Evolutionary conservation across 2,113 vertebrate species (phyloP).

Genomic region (Anas platyrhynchos): DNA sequence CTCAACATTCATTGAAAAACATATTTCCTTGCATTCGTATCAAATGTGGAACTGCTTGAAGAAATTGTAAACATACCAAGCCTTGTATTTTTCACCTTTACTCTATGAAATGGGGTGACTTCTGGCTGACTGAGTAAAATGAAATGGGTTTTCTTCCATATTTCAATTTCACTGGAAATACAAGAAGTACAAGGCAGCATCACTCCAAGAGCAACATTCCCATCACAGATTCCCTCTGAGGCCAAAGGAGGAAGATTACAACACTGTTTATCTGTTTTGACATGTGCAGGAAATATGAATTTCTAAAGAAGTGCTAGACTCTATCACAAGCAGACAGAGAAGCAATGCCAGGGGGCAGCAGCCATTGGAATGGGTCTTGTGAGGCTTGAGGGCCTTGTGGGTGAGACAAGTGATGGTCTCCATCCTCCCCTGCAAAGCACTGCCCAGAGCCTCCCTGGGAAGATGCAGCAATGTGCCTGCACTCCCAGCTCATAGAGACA

Average conservation of each 20-base stretch:
- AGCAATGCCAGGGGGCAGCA: background rate
- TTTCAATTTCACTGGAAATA: background rate
- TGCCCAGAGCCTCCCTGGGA: background rate
- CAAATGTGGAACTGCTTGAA: background rate
- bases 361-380: background rate
- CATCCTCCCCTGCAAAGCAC: fast-evolving
- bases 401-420: background rate
- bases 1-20: fast-evolving
- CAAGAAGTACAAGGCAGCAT: background rate
- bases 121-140: background rate
- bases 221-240: background rate
- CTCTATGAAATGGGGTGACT: background rate
- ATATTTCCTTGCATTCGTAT: background rate
- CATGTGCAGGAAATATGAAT: fast-evolving
- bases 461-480: background rate
- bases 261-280: background rate
- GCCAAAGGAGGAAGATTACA: background rate
- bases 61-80: background rate
- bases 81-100: background rate
- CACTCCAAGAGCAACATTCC: background rate
- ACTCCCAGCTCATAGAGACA: fast-evolving
- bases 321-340: fast-evolving
- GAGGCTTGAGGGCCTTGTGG: background rate
- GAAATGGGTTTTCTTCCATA: background rate
- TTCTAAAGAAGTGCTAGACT: background rate